Evolutionary conservation across 2,888 invertebrate genomes (phyloP), one percentile per base, ranked within the genome.

Genomic region (Parapristionchus giblindavisi): DNA sequence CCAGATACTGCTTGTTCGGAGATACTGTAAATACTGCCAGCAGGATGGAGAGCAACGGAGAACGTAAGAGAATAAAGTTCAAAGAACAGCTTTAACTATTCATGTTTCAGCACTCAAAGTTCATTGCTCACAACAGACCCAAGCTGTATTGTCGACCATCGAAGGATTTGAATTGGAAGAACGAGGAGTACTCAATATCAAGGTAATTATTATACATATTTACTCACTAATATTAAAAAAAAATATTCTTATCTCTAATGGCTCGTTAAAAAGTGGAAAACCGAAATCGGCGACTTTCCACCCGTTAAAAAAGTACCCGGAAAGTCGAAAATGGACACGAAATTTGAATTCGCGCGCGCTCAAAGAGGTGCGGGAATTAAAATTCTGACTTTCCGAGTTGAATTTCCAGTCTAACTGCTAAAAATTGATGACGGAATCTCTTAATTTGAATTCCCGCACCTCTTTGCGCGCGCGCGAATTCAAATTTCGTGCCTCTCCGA

Each of bases 21-120:
- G 88, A 89, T 79, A 89, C 89, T 0, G 89, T 90, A 21, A 90
- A 89, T 78, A 89, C 89, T 8, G 89, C 89, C 2, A 88, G 88
- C 14, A 81, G 89, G 68, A 89, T 90, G 89, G 89, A 90, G 89
- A 94, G 94, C 54, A 94, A 93, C 85, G 95, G 96, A 21, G 92
- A 93, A 89, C 93, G 94, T 94, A 90, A 91, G 91, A 14, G 43
- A 43, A 43, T 14, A 17, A 43, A 43, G 43, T 14, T 17, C 8
- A 43, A 43, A 17, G 8, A 43, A 14, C 17, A 14, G 43, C 8
- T 43, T 43, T 43, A 43, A 43, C 8, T 14, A 43, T 8, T 43
- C n/a, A n/a, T 38, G 8, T 76, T 84, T 60, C 68, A 84, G 84
- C 87, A 1, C 77, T 87, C 48, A 78, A 81, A 61, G 87, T 88